These are phyloP conservation scores for Palythoa grandiflora DNA, from an alignment of 92 coral and sea anemone genomes.

Conservation along the genomic window DNA sequence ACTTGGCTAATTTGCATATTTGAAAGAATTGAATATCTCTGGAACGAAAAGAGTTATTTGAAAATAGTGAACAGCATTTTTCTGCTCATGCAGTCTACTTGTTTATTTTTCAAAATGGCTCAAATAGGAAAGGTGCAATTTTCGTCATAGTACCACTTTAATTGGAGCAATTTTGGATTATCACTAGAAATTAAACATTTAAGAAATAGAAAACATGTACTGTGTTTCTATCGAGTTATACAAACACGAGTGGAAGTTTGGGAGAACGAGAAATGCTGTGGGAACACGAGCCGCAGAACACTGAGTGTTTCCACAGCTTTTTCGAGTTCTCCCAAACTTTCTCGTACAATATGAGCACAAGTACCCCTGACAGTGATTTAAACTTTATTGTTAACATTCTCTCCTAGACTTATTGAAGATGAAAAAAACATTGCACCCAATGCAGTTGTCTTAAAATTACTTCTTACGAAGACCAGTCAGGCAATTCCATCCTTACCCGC, in stretches of 20 bases:
- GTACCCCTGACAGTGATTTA: too few species aligned
- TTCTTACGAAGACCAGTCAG: constrained; percentile 13
- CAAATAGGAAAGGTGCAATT: background rate
- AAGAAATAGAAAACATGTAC: too few species aligned
- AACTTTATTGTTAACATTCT: background rate
- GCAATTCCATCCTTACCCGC: constrained; percentile 49
- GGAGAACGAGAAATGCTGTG: too few species aligned
- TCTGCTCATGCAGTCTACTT: background rate
- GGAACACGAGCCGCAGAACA: too few species aligned
- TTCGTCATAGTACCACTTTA: background rate
- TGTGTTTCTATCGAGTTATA: too few species aligned
- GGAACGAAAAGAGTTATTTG: background rate
- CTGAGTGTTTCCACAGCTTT: too few species aligned
- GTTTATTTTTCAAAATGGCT: background rate
- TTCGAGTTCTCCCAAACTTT: too few species aligned
- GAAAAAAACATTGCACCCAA: background rate
- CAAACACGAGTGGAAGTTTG: too few species aligned
- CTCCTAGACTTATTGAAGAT: constrained; percentile 2
- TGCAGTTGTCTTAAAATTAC: constrained; percentile 53
- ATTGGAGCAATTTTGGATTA: too few species aligned
- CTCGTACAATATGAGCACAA: too few species aligned
- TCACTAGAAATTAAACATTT: too few species aligned
- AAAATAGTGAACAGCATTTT: background rate
- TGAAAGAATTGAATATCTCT: background rate
- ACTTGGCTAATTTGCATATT: background rate